Base-by-base conservation (phyloP, 2,888 invertebrate species). In the Drosophila vallismaia region DNA sequence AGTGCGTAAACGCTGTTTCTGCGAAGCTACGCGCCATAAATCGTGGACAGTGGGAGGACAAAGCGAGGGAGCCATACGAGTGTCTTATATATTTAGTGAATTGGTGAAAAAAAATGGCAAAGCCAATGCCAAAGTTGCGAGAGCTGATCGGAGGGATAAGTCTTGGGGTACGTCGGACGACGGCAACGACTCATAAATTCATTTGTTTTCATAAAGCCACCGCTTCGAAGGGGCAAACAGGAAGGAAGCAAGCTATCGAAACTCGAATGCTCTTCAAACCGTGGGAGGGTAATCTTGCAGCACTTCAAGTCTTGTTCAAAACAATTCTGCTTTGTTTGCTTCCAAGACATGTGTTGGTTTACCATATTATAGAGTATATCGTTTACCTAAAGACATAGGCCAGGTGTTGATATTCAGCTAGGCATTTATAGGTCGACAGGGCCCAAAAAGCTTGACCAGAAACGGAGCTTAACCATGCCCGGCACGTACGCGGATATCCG, bases 401-500 rank as follows among this genome's bases (percentile, higher is more conserved):
- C 24, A 44, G 9, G 59, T 63, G 50, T 9, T 10, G 5, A 44
- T 44, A 24, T 19, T 44, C 59, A 45, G 45, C 45, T 10, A 26
- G 3, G 31, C 29, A 19, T 60, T 64, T 60, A 52, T 64, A 46
- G 62, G 64, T 64, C 64, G 62, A 44, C 53, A 38, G 29, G 12
- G 33, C 5, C 53, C 38, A 31, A 52, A 58, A 33, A 19, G 19
- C 9, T 3, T 19, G 40, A 9, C 40, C 40, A 19, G 7, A 28
- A n/a, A 26, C 1, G 2, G 10, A 12, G 33, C 9, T 58, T 62
- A 19, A 40, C 40, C 24, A 84, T 79, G 85, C 85, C 68, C 63
- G 60, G 74, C 88, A 88, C 88, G 88, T 88, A 79, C 76, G 75
- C 88, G 88, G 88, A 88, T 88, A 78, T 88, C 88, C 88, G 88